Base-by-base conservation (phyloP, 2,113 vertebrate genomes). In the Hylia prasina region DNA sequence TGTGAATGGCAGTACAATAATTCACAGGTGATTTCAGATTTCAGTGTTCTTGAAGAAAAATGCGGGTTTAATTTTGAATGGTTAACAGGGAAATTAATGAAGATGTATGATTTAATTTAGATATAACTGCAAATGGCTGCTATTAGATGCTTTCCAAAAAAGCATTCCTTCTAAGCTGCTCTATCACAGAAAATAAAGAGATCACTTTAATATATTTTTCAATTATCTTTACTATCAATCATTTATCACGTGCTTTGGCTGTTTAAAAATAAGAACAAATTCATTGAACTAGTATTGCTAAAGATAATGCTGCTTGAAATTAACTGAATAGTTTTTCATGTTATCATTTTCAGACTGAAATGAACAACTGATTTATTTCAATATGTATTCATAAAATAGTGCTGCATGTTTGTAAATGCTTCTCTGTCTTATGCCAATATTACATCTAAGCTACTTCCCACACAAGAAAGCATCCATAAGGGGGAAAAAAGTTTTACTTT, bases 181-280 rank as follows among this genome's bases (percentile, higher is more conserved):
- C 69, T 87, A 57, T 94, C 79, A 88, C 45, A 57, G 89, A 92
- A 97, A 97, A 97, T 87, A 37, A 91, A 95, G 61, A 96, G 15
- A 95, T 94, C 31, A 53, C 64, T 97, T 96, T 70, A 93, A 5
- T 54, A 56, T 93, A 86, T 30, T 33, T 94, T 94, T 93, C 44
- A 61, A 33, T 83, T 76, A 93, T 95, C 93, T 96, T 69, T 64
- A 87, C 93, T 95, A 95, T 97, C 94, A 93, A 94, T 97, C 81
- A 94, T 65, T 96, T 88, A 58, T 40, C 56, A 39, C 2, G 1
- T 83, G 37, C n/a, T 89, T 92, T 90, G n/a, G 40, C 72, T 94
- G 79, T 93, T 92, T 95, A 96, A 94, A 97, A 94, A 57, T 53
- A 95, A 94, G n/a, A 97, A 82, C 14, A 97, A 97, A 97, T 94